Percentiles rank a stretch among this genome's conserved stretches.
phyloP scores from a whole-genome alignment of 2,797 vertebrate genomes.

The Cyclura pinguis region DNA sequence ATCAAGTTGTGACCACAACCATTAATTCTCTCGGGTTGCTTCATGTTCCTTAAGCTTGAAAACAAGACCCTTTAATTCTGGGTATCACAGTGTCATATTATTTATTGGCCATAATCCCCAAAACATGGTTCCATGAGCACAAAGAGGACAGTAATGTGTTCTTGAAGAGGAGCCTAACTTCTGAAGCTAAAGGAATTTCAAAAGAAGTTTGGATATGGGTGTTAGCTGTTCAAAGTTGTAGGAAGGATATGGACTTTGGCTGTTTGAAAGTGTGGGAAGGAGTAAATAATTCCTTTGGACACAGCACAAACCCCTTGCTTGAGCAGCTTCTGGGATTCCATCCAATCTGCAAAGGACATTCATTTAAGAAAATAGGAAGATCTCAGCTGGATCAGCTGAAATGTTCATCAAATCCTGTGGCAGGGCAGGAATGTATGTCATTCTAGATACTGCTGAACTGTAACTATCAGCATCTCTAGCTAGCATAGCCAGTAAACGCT shows the following conservation, averaged over 20 bases:
- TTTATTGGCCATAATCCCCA: background rate
- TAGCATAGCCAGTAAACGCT: too few relatives aligned
- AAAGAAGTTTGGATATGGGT: background rate
- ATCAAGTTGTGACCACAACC: background rate
- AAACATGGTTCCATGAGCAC: background rate
- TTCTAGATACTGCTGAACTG: background rate
- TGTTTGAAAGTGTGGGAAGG: too few relatives aligned
- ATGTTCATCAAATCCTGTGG: background rate
- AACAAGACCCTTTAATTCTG: background rate
- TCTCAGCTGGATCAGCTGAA: background rate
- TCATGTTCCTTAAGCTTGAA: background rate
- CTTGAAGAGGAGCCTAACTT: background rate
- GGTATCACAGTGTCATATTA: background rate
- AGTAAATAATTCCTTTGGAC: background rate
- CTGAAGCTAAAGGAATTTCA: background rate
- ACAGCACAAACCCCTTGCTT: background rate
- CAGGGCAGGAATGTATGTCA: too few relatives aligned
- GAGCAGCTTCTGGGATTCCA: background rate
- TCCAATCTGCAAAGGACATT: background rate
- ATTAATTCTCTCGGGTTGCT: background rate
- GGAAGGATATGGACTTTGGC: background rate
- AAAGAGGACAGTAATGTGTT: background rate
- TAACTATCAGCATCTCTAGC: background rate
- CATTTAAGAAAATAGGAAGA: background rate
- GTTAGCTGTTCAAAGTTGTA: too few relatives aligned